Evolutionary conservation across 2,113 vertebrate genomes (phyloP), one percentile per base, ranked within the genome.

Genomic region (Blennius ocellaris): DNA sequence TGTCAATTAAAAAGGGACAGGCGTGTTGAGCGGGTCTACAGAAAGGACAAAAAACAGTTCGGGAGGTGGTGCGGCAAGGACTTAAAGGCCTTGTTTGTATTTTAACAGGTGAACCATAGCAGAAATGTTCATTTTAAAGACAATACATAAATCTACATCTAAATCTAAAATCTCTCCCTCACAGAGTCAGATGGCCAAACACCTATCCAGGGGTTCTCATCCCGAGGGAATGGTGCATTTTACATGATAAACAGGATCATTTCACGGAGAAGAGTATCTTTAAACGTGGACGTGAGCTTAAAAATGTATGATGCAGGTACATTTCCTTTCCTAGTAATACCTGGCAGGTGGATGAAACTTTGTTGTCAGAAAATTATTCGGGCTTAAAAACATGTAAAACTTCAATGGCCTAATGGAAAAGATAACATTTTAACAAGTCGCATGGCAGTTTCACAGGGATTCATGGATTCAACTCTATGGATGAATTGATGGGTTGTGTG

Each of bases 131-230:
- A 83, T 91, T 89, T 88, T 87, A 86, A 87, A 92, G 71, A 78
- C 89, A 89, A 92, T 91, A 86, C 84, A 91, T 90, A 89, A 91
- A 92, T 92, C 90, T 90, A 73, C 88, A 92, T 90, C 70, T 83
- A 87, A 90, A 92, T 86, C 63, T 81, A 30, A 85, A 84, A 85
- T 85, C 64, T 68, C 38, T 55, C 69, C 38, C 68, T 82, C 67
- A 75, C 80, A 85, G 84, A 86, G 82, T 84, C 83, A 81, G 15
- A 87, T 50, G 66, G 83, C 55, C 77, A 72, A 54, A 16, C 47
- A 8, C 47, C 53, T 3, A 51, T 63, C 51, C 8, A 65, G 47
- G 55, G 67, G 65, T 54, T 77, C 75, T 64, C 17, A 51, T 82
- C 69, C 62, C 65, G 70, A 80, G 58, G 53, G 72, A 88, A 83